phyloP scores from a whole-genome alignment of 1,140 invertebrate genomes.

The Bombus waltoni region DNA sequence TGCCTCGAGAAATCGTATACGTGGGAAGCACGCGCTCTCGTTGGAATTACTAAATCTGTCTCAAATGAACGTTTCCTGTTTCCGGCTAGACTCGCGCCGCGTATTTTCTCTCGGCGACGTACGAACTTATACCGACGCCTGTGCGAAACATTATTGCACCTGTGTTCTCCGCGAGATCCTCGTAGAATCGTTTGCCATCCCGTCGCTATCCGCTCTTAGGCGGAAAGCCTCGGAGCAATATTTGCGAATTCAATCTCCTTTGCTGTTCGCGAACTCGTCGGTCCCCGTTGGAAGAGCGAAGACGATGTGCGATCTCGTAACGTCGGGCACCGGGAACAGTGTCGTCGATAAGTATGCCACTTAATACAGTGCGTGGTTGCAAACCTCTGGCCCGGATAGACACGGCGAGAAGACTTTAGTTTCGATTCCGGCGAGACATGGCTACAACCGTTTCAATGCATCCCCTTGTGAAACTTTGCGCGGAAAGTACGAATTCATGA shows the following conservation, averaged over 20 bases:
- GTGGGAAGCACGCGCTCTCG: background rate
- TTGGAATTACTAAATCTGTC: background rate
- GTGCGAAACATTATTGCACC: background rate
- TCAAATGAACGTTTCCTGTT: background rate
- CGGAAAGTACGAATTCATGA: slow-evolving; percentile 64
- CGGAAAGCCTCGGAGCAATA: slow-evolving; percentile 58
- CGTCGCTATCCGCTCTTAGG: slow-evolving; percentile 13
- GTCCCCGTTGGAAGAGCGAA: slow-evolving; percentile 1
- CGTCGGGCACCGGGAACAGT: slow-evolving; percentile 19
- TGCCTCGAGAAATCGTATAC: background rate
- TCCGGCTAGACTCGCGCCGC: background rate
- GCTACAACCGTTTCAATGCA: slow-evolving; percentile 23
- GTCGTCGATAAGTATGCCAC: slow-evolving; percentile 53
- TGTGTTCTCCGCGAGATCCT: background rate
- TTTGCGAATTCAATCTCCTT: slow-evolving; percentile 64
- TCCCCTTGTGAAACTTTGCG: slow-evolving; percentile 34
- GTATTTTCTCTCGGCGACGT: background rate
- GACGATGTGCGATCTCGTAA: slow-evolving; percentile 19
- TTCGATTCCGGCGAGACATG: background rate
- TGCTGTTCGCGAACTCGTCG: slow-evolving; percentile 25
- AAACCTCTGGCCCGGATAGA: slow-evolving; percentile 25
- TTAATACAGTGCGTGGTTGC: slow-evolving; percentile 41
- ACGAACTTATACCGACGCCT: no score
- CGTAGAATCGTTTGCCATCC: slow-evolving; percentile 25
- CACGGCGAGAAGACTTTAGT: slow-evolving; percentile 11